Conservation (phyloP, 2,797 vertebrate genomes). For the Poeciliopsis infans region DNA sequence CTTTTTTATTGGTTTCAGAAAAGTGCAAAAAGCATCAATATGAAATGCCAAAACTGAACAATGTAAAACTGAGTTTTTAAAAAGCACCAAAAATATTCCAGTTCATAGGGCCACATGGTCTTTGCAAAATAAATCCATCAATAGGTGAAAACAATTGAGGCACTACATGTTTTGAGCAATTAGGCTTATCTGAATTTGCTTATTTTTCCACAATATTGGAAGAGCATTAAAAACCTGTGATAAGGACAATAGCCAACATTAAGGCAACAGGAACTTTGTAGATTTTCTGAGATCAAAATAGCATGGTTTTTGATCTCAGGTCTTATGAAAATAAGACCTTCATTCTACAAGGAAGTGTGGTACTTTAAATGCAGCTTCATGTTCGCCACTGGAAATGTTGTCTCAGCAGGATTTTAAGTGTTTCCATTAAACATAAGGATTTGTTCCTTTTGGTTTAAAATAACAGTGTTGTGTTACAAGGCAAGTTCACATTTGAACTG, state of each 20-base stretch:
- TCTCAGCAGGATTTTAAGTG: slow-evolving; percentile 61
- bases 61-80: background rate
- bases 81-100: background rate
- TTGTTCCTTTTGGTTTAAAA: slow-evolving; percentile 60
- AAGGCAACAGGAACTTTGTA: slow-evolving; percentile 25
- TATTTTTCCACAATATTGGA: background rate
- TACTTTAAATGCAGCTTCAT: slow-evolving; percentile 16
- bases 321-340: background rate
- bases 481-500: slow-evolving; percentile 67
- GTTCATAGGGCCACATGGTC: background rate
- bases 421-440: slow-evolving; percentile 61
- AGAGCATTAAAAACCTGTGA: slow-evolving; percentile 12
- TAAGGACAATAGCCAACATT: slow-evolving; percentile 21
- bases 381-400: slow-evolving; percentile 25
- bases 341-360: slow-evolving; percentile 15
- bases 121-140: background rate
- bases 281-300: slow-evolving; percentile 18
- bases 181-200: background rate
- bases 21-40: background rate
- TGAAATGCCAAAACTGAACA: background rate
- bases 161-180: background rate
- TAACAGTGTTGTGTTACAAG: slow-evolving; percentile 68
- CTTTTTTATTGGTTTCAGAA: background rate
- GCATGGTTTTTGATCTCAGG: background rate
- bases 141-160: background rate